Base-by-base conservation (phyloP, 2,797 vertebrate species). In the Bradypodion ventrale region DNA sequence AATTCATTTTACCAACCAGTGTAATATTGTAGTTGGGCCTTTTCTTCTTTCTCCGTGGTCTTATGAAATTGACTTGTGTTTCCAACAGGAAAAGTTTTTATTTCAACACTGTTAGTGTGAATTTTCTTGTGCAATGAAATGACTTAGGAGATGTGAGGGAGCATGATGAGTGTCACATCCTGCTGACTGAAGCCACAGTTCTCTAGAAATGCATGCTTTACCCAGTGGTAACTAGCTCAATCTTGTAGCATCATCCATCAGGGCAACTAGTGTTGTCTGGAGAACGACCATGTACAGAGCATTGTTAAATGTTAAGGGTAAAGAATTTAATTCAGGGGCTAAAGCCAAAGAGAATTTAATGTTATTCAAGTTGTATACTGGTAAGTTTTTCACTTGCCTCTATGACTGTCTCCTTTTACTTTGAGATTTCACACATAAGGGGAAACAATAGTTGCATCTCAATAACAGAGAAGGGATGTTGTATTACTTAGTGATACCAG, bases 201-300 rank as follows among this genome's bases (percentile, higher is more conserved):
- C 46, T 10, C 65, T 59, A 27, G n/a, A 80, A 65, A 27, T 68
- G 21, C 23, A 12, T 35, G 16, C 72, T 49, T 65, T 66, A 75
- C n/a, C 72, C 42, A 42, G 23, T 15, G 27, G 44, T 5, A 60
- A 29, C 35, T 37, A n/a, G 25, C 8, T 70, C 40, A 49, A 69
- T 7, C 8, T 6, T 82, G 40, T 32, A 16, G 27, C 19, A 7
- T 65, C 25, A 72, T 66, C 21, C 7, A 42, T 68, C 60, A 32
- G 2, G 35, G n/a, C 13, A 62, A 37, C 32, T 12, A 15, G 52
- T 76, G 52, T 52, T 88, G 84, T 37, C 60, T 4, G 13, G 32
- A 68, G 87, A 83, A 86, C 88, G 25, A 32, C 29, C 83, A 83
- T 21, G 87, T 83, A n/a, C n/a, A 87, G 25, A 37, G 75, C 82